Conservation (phyloP, 2,888 invertebrate genomes). For the Chesias legatella region DNA sequence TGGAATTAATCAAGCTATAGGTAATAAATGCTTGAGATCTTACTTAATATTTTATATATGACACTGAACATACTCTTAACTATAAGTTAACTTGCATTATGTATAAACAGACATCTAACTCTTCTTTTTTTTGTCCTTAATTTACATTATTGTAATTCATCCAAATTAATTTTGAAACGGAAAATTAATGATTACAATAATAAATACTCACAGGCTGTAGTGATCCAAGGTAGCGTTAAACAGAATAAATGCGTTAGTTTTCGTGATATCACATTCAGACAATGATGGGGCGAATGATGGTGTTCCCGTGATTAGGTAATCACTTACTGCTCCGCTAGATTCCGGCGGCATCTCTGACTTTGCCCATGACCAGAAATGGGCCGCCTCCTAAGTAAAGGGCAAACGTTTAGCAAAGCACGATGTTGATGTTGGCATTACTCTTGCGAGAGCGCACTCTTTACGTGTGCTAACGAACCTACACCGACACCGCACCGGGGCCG, state of each 20-base stretch:
- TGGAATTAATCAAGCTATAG: no score
- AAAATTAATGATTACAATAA: slow-evolving; percentile 6
- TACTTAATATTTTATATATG: no score
- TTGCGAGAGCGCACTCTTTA: not conserved
- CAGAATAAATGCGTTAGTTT: slow-evolving; percentile 72
- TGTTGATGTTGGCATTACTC: not conserved
- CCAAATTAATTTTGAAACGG: slow-evolving; percentile 2
- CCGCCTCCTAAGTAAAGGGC: slow-evolving; percentile 74
- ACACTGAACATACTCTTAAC: no score
- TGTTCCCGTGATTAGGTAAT: slow-evolving; percentile 52
- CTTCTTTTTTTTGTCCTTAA: no score
- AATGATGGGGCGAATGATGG: slow-evolving; percentile 52
- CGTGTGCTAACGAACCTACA: no score
- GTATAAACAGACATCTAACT: no score
- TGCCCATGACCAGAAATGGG: slow-evolving; percentile 69
- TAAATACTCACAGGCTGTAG: slow-evolving; percentile 74
- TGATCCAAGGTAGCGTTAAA: slow-evolving; percentile 76
- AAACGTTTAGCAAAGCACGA: slow-evolving; percentile 65
- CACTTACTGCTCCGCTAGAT: slow-evolving; percentile 75
- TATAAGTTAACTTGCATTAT: no score
- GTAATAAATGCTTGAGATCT: no score
- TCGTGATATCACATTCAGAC: slow-evolving; percentile 59
- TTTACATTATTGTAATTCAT: no score
- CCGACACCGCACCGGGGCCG: no score
- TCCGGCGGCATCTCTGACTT: slow-evolving; percentile 68